Evolutionary conservation across 2,797 vertebrate genomes (phyloP).

Genomic region (Scolopax bukidnonensis): DNA sequence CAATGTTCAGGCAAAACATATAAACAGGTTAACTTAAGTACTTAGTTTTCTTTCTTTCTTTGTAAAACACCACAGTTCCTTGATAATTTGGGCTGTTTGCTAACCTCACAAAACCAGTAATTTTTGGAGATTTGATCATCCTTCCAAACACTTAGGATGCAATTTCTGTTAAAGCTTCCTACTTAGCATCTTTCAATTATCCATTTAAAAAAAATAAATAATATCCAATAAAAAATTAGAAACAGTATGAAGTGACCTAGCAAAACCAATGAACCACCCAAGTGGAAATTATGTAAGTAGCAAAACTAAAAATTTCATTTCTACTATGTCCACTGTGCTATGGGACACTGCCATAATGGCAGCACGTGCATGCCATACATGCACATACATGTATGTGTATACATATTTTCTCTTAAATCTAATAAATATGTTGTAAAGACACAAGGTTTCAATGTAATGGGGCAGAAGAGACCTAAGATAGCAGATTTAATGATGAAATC

Average conservation of each 20-base stretch:
- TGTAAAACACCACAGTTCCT: not conserved
- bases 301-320: not conserved
- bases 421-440: not conserved
- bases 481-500: not conserved
- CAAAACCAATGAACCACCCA: not conserved
- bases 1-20: not conserved
- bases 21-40: not conserved
- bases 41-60: not conserved
- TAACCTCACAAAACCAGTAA: not conserved
- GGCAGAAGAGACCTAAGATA: not conserved
- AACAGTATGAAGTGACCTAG: not conserved
- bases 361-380: not conserved
- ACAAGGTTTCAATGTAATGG: not conserved
- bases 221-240: not conserved
- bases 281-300: accelerated
- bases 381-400: too few species aligned
- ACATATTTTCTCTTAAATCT: not conserved
- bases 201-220: not conserved
- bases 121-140: not conserved
- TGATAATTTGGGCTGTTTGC: not conserved
- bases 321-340: not conserved
- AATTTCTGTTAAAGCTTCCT: not conserved
- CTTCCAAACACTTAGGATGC: not conserved
- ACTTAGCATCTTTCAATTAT: not conserved
- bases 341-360: not conserved